Percentiles rank a stretch among this genome's conserved stretches.
Evolutionary conservation across 2,888 invertebrate species (phyloP).

Genomic region (Amphimallon solstitiale): DNA sequence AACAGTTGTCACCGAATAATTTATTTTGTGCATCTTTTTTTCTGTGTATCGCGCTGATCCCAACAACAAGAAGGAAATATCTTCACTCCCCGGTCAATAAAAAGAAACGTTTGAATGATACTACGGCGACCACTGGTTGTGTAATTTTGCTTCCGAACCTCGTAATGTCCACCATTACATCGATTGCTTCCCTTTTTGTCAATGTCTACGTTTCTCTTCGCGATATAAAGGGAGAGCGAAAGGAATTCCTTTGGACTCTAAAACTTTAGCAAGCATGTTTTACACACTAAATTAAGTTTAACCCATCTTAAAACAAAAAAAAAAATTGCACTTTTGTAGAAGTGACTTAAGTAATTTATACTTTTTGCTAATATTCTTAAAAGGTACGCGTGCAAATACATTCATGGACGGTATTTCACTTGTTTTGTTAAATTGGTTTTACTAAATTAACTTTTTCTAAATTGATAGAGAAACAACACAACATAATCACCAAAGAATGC

Average conservation of each 20-base stretch:
- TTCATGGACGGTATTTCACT: too few relatives aligned
- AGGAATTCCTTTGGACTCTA: neutral
- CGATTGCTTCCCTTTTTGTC: slow-evolving; percentile 47
- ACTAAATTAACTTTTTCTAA: too few relatives aligned
- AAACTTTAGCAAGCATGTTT: too few relatives aligned
- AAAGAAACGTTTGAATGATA: slow-evolving; percentile 48
- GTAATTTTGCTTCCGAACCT: slow-evolving; percentile 54
- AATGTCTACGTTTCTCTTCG: neutral
- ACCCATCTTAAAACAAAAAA: too few relatives aligned
- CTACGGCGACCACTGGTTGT: slow-evolving; percentile 51
- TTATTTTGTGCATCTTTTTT: slow-evolving; percentile 1
- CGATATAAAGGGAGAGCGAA: neutral
- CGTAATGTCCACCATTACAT: slow-evolving; percentile 53
- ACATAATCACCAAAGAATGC: too few relatives aligned
- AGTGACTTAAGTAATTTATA: too few relatives aligned
- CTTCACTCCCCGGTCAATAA: slow-evolving; percentile 48
- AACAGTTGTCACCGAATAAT: neutral
- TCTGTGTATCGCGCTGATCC: slow-evolving; percentile 23
- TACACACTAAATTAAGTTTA: too few relatives aligned
- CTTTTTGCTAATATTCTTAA: too few relatives aligned
- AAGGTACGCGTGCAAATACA: too few relatives aligned
- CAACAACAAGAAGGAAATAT: slow-evolving; percentile 49
- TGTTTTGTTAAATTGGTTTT: too few relatives aligned
- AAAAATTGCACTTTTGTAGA: too few relatives aligned
- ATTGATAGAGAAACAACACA: too few relatives aligned